Evolutionary conservation across 2,888 invertebrate genomes (phyloP), one percentile per base, ranked within the genome.

Genomic region (Monoplex corrugatus): DNA sequence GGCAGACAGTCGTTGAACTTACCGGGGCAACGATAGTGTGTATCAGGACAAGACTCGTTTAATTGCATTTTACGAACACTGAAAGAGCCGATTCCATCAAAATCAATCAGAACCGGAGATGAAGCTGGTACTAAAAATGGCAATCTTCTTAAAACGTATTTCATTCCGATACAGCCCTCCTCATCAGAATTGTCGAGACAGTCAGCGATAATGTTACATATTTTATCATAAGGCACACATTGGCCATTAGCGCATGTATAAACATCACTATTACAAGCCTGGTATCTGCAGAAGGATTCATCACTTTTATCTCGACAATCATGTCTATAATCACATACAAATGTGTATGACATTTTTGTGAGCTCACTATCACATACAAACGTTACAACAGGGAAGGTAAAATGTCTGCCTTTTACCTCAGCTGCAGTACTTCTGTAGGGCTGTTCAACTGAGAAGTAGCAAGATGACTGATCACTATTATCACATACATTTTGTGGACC

Each of bases 251-350:
- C 8, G 19, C 68, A 68, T 10, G 23, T 80, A 80, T 23, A 10
- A 3, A 13, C n/a, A n/a, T 35, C 35, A 5, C 23, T 8, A 28
- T 6, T 10, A 80, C 40, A 43, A 0, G 32, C 10, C 23, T 23
- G 43, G 43, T 80, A 43, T 28, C 23, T 5, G 8, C 40, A 80
- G 40, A 43, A 80, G 32, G 68, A 68, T 23, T 80, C 78, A 43
- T 80, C 78, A 80, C 78, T 43, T 28, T 43, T 6, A 80, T 80
- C 78, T 8, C 5, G 43, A 80, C 78, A 80, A 28, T 80, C 78
- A 80, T 2, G 10, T 3, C 23, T 23, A 23, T 43, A 80, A 43
- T 80, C 43, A 28, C 78, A 80, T 43, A 80, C 23, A 40, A 80
- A 28, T 28, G 78, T 80, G 5, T 40, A 80, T 40, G 78, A 80